Evolutionary conservation across 2,888 invertebrate genomes (phyloP).

Genomic region (Scaptomyza cyrtandrae): DNA sequence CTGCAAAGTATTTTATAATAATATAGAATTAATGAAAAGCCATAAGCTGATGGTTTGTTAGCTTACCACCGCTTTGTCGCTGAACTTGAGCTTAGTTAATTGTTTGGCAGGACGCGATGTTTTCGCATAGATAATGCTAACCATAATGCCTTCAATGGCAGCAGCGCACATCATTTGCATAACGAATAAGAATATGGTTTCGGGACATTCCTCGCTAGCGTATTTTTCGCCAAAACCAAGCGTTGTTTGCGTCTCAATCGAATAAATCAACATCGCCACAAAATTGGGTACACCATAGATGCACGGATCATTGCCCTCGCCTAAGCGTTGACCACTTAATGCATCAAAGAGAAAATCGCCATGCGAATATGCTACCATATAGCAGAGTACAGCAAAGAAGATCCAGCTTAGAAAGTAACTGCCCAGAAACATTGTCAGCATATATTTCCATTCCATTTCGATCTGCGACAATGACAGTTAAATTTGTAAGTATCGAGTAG

Average conservation of each 20-base stretch:
- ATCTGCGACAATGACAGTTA: conserved; percentile 77
- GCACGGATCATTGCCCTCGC: conserved; percentile 85
- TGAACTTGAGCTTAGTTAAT: conserved; percentile 92
- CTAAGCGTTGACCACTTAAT: conserved; percentile 82
- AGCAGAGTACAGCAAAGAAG: conserved; percentile 91
- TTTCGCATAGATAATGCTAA: conserved; percentile 91
- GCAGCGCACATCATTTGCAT: conserved; percentile 91
- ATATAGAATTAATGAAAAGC: not conserved
- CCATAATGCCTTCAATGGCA: conserved; percentile 86
- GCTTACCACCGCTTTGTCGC: conserved; percentile 88
- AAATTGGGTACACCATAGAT: conserved; percentile 87
- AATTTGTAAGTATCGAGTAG: conserved; percentile 3
- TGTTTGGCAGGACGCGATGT: conserved; percentile 91
- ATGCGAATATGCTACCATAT: conserved; percentile 90
- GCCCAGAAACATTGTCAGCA: conserved; percentile 92
- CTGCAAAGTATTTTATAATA: conserved; percentile 80
- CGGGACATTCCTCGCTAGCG: conserved; percentile 93
- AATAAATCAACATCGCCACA: conserved; percentile 90
- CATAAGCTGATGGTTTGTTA: too few species aligned
- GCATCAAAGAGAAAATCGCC: conserved; percentile 90
- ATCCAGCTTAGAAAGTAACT: conserved; percentile 94
- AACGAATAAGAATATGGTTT: conserved; percentile 89
- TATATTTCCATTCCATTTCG: conserved; percentile 94
- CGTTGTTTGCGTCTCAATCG: conserved; percentile 93
- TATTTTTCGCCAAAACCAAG: conserved; percentile 93